Evolutionary conservation across 1,140 invertebrate genomes (phyloP).

Genomic region (Neodiprion fabricii): DNA sequence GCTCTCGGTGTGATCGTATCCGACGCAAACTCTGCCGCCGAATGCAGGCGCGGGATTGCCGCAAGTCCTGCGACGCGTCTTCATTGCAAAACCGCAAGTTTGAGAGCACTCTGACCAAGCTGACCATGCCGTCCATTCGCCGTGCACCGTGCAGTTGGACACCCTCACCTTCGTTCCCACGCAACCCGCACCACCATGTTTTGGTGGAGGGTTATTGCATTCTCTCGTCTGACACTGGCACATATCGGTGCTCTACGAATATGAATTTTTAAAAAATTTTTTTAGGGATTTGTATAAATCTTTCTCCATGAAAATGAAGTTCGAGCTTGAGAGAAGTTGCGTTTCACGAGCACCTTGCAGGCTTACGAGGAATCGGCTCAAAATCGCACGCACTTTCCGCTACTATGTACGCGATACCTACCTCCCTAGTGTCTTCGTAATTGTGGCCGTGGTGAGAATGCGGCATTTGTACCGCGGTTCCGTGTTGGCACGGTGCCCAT

Average conservation of each 20-base stretch:
- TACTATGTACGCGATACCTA: background rate
- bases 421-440: background rate
- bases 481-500: constrained; percentile 59
- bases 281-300: background rate
- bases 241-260: constrained; percentile 59
- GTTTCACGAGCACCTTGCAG: constrained; percentile 24
- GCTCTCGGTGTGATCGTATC: constrained; percentile 77
- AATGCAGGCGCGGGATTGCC: constrained; percentile 82
- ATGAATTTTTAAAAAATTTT: background rate
- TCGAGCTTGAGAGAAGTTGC: background rate
- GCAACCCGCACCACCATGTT: constrained; percentile 75
- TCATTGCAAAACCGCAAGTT: constrained; percentile 79
- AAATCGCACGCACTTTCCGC: background rate
- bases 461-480: constrained; percentile 52
- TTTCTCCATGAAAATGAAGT: background rate
- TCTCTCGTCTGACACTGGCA: constrained; percentile 80
- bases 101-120: constrained; percentile 85
- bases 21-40: constrained; percentile 85
- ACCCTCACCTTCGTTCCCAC: constrained; percentile 67
- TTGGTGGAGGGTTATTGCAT: constrained; percentile 85
- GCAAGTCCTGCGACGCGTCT: constrained; percentile 79
- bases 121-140: constrained; percentile 89
- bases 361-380: background rate
- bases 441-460: constrained; percentile 11
- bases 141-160: constrained; percentile 82